phyloP scores from a whole-genome alignment of 2,888 invertebrate genomes.

The Aplocera efformata region DNA sequence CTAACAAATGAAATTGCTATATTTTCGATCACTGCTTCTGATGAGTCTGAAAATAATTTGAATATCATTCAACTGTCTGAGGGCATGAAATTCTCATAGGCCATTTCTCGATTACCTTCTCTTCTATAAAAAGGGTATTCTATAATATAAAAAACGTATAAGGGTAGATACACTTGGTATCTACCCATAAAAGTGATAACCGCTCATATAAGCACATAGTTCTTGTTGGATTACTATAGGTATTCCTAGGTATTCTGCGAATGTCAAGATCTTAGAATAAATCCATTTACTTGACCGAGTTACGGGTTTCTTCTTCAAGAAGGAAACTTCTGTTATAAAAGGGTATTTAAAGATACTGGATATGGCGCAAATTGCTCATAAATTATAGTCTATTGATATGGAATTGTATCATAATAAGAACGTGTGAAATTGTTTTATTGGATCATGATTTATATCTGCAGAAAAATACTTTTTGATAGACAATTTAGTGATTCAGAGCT shows the following conservation, averaged over 20 bases:
- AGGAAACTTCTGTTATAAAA: constrained; percentile 2
- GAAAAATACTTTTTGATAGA: neutral
- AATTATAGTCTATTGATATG: constrained; percentile 12
- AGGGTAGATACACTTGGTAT: too few relatives aligned
- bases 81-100: neutral
- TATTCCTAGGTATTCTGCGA: constrained; percentile 27
- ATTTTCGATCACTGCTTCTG: too few relatives aligned
- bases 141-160: too few relatives aligned
- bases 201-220: constrained; percentile 2
- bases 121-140: constrained; percentile 11
- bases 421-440: constrained; percentile 20
- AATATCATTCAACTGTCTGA: too few relatives aligned
- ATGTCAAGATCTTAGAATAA: constrained; percentile 59
- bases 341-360: too few relatives aligned
- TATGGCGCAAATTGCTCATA: constrained; percentile 11
- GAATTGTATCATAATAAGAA: constrained; percentile 14
- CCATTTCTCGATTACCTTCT: constrained; percentile 15
- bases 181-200: constrained; percentile 4
- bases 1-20: too few relatives aligned
- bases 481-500: too few relatives aligned
- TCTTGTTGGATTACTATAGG: constrained; percentile 8
- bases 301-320: constrained; percentile 39
- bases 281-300: constrained; percentile 63
- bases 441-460: constrained; percentile 7
- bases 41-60: too few relatives aligned